phyloP scores from a whole-genome alignment of 2,888 invertebrate genomes.

The Ophion obscuratus region DNA sequence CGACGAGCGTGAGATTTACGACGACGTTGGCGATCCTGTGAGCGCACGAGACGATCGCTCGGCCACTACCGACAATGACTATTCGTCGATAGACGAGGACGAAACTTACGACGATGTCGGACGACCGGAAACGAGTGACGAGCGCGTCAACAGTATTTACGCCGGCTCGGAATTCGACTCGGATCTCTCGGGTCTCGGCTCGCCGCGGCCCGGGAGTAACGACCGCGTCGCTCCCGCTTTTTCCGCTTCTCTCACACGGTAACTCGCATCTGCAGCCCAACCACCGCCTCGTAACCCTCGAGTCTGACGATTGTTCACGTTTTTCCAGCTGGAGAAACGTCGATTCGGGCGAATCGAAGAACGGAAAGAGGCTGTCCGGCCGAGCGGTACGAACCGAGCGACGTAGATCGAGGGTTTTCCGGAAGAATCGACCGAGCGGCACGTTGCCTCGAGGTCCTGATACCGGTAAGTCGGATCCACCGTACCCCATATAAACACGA shows the following conservation, averaged over 20 bases:
- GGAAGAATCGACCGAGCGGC: slow-evolving; percentile 7
- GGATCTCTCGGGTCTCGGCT: slow-evolving; percentile 78
- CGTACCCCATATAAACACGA: too few species aligned
- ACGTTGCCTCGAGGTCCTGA: neutral
- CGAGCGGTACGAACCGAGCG: neutral
- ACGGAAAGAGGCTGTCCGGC: neutral
- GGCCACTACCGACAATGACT: slow-evolving; percentile 68
- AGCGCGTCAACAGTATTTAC: slow-evolving; percentile 80
- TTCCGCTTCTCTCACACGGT: neutral
- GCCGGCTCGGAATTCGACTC: slow-evolving; percentile 81
- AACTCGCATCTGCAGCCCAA: neutral
- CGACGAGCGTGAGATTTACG: slow-evolving; percentile 54
- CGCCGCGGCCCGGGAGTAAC: neutral
- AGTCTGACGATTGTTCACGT: too few species aligned
- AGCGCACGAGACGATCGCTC: slow-evolving; percentile 15
- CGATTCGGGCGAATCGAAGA: too few species aligned
- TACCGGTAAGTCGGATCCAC: slow-evolving; percentile 11
- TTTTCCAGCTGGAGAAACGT: too few species aligned
- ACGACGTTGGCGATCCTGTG: slow-evolving; percentile 61
- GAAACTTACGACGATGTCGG: slow-evolving; percentile 54
- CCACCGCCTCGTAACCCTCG: too few species aligned
- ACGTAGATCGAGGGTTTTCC: neutral
- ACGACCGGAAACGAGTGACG: slow-evolving; percentile 61
- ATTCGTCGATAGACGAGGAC: slow-evolving; percentile 72
- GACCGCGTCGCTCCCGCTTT: neutral